Evolutionary conservation across 2,113 vertebrate species (phyloP).

Genomic region (Polyodon spathula): DNA sequence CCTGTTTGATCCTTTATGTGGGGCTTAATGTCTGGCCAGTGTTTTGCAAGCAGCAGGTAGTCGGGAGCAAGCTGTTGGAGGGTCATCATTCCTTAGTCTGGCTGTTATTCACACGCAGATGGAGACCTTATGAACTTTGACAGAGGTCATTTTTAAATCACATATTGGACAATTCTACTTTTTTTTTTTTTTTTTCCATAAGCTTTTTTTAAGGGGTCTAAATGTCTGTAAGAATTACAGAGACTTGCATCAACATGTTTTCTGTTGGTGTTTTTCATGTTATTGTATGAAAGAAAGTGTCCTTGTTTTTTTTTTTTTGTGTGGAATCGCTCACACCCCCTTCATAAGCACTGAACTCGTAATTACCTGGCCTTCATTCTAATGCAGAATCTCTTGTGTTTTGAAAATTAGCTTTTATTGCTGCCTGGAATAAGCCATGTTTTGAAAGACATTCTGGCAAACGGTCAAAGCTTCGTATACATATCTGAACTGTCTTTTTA

Average conservation of each 20-base stretch:
- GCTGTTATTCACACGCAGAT: slow-evolving; percentile 80
- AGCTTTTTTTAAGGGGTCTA: slow-evolving; percentile 23
- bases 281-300: not conserved
- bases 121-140: slow-evolving; percentile 85
- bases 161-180: slow-evolving; percentile 16
- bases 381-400: not conserved
- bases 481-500: slow-evolving; percentile 43
- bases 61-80: slow-evolving; percentile 76
- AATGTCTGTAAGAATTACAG: slow-evolving; percentile 4
- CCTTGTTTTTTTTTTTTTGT: not conserved
- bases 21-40: slow-evolving; percentile 83
- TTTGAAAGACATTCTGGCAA: slow-evolving; percentile 54
- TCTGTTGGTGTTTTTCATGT: not conserved
- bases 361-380: slow-evolving; percentile 22
- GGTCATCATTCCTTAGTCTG: slow-evolving; percentile 76
- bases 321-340: slow-evolving; percentile 16
- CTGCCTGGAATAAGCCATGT: slow-evolving; percentile 32
- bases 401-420: not conserved
- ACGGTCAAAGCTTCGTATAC: slow-evolving; percentile 53
- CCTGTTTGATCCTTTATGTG: slow-evolving; percentile 83
- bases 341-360: slow-evolving; percentile 22
- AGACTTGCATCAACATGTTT: not conserved
- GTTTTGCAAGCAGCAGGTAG: slow-evolving; percentile 98
- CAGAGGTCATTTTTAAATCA: slow-evolving; percentile 74
- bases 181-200: slow-evolving; percentile 47